Evolutionary conservation across 2,797 vertebrate genomes (phyloP).

Genomic region (Pteronotus mesoamericanus): DNA sequence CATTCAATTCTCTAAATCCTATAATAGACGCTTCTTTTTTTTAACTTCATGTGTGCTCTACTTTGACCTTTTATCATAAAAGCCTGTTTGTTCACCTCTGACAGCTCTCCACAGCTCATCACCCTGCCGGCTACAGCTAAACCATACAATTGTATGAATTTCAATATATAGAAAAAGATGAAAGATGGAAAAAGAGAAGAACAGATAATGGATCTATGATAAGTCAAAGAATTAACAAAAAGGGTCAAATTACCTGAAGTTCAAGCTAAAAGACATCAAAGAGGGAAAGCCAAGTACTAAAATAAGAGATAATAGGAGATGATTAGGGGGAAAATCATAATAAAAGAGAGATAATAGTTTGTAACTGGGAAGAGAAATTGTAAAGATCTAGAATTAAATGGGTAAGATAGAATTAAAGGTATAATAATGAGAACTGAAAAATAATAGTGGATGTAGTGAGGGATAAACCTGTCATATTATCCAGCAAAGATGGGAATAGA

Average conservation of each 20-base stretch:
- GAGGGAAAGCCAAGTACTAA: slow-evolving; percentile 73
- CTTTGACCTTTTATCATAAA: slow-evolving; percentile 59
- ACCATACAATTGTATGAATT: slow-evolving; percentile 73
- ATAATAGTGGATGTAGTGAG: slow-evolving; percentile 59
- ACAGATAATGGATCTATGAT: slow-evolving; percentile 67
- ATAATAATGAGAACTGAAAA: slow-evolving; percentile 72
- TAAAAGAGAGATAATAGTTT: slow-evolving; percentile 73
- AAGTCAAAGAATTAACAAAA: slow-evolving; percentile 71
- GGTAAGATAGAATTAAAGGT: slow-evolving; percentile 70
- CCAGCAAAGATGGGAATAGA: neutral
- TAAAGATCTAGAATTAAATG: slow-evolving; percentile 74
- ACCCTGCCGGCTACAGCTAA: slow-evolving; percentile 55
- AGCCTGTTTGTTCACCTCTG: slow-evolving; percentile 70
- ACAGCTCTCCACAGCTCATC: slow-evolving; percentile 64
- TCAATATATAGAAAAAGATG: slow-evolving; percentile 73
- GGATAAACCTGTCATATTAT: slow-evolving; percentile 56
- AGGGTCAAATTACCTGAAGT: slow-evolving; percentile 64
- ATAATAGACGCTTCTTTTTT: slow-evolving; percentile 64
- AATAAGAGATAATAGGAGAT: slow-evolving; percentile 73
- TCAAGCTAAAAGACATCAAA: slow-evolving; percentile 75
- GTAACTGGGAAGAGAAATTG: slow-evolving; percentile 71
- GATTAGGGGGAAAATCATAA: slow-evolving; percentile 65
- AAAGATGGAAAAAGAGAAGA: slow-evolving; percentile 67
- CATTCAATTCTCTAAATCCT: slow-evolving; percentile 69
- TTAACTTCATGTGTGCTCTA: slow-evolving; percentile 42